Evolutionary conservation across 2,888 invertebrate genomes (phyloP), one percentile per base, ranked within the genome.

Genomic region (Dasypolia templi): DNA sequence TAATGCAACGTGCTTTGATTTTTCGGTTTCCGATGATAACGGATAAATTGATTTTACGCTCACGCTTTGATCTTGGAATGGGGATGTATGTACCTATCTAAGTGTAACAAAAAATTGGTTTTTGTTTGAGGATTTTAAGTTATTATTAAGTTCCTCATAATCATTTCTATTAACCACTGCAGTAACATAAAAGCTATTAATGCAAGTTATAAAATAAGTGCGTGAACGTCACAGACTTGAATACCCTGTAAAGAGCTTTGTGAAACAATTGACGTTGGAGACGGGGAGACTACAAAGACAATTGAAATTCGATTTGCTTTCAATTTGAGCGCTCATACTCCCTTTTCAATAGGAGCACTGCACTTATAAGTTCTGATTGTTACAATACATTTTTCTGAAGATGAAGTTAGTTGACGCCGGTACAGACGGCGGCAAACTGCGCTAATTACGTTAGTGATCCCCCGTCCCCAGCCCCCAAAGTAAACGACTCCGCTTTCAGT

Each of bases 381-480:
- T 89, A 87, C 87, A 90, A 91, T 89, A 90, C 87, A 90, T 90
- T 90, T 90, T 90, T 90, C 88, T 89, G 79, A 85, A 90, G 91
- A 92, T 92, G 91, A 90, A 91, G 90, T 91, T 87, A 82, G 84
- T 88, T 90, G 92, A 90, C 89, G 89, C 89, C 88, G 89, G 89
- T 90, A 89, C 89, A 89, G 91, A 89, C 88, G 90, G 87, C 89
- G 90, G 88, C 91, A 88, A 92, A 92, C 92, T 93, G 91, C 83
- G 89, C 94, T 95, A 95, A 96, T 95, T 95, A 95, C 91, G 93
- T 95, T 94, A 95, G 94, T 92, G 92, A 92, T 92, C 91, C 91
- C 89, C 89, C 87, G 83, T 84, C 86, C 83, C 78, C 87, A 82
- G 87, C 89, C 88, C 91, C 91, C 88, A 91, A 94, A 94, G 94